phyloP scores from a whole-genome alignment of 2,113 vertebrate species.

The Tretioscincus oriximinensis region DNA sequence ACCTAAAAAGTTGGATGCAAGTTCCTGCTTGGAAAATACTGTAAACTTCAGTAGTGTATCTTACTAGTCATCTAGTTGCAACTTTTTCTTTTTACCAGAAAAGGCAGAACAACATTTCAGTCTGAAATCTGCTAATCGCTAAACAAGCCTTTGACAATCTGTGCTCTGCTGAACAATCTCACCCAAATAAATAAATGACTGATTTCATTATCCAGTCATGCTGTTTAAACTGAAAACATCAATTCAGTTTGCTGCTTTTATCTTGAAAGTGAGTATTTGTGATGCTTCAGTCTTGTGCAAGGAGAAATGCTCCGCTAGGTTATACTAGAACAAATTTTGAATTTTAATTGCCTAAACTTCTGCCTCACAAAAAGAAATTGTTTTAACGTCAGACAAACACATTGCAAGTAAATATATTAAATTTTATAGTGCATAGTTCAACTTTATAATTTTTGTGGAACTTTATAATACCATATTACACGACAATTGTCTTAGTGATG shows the following conservation, averaged over 20 bases:
- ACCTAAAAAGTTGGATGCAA: neutral
- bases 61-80: neutral
- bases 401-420: no score
- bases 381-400: no score
- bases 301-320: no score
- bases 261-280: neutral
- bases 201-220: slow-evolving; percentile 9
- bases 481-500: no score
- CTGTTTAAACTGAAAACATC: slow-evolving; percentile 1
- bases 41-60: neutral
- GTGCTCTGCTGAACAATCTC: slow-evolving; percentile 6
- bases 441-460: no score
- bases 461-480: no score
- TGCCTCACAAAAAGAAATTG: no score
- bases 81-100: neutral
- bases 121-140: neutral
- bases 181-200: neutral
- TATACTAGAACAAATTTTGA: no score
- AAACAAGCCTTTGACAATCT: slow-evolving; percentile 15
- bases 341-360: no score
- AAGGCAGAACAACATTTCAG: slow-evolving; percentile 4
- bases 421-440: no score
- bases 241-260: neutral
- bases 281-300: neutral
- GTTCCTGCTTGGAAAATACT: neutral